Conservation (phyloP, 2,888 invertebrate genomes). For the Harpagoxenus sublaevis region DNA sequence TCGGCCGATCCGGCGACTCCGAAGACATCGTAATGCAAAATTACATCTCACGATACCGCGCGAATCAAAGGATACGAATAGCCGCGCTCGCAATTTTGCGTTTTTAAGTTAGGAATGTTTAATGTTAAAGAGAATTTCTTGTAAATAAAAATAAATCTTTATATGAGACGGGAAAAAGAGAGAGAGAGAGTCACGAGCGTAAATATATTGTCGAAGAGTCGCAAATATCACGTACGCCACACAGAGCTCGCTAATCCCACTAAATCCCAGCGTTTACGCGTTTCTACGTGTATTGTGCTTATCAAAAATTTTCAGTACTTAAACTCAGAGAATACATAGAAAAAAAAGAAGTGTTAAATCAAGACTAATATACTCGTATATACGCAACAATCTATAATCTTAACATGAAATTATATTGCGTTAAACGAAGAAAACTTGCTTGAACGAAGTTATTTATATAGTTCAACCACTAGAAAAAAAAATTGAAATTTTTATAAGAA, state of each 20-base stretch:
- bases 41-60: not conserved
- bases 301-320: not conserved
- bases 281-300: not conserved
- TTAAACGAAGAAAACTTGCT: no score
- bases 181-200: no score
- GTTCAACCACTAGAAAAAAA: no score
- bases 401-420: no score
- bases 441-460: no score
- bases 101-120: not conserved
- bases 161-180: not conserved
- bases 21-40: slow-evolving; percentile 32
- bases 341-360: no score
- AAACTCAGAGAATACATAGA: not conserved
- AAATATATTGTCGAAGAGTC: not conserved
- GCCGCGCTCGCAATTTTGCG: not conserved
- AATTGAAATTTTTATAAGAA: no score
- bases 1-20: slow-evolving; percentile 43
- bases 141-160: not conserved
- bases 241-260: no score
- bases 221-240: not conserved
- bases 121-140: not conserved
- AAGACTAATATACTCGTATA: no score
- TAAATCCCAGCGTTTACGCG: no score
- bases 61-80: not conserved
- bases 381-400: no score